A percentile compares a stretch with the other conserved stretches of the same genome.
These are phyloP conservation scores for Wiebesia pumilae DNA, from an alignment of 1,140 invertebrate species.

Conservation along the genomic window DNA sequence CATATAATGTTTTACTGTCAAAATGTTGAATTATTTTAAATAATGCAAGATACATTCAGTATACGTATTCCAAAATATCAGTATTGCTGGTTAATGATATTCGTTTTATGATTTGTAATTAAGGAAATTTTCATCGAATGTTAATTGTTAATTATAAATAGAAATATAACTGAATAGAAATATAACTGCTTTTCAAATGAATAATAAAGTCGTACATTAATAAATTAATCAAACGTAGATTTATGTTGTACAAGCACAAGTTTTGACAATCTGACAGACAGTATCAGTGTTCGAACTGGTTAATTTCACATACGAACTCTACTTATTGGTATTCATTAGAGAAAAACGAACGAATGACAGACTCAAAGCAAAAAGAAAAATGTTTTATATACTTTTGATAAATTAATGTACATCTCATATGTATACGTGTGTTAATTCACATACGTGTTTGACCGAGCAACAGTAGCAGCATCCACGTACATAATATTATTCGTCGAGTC, in stretches of 20 bases:
- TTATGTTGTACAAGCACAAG: neutral
- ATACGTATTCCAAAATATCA: too few relatives aligned
- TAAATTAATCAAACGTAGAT: neutral
- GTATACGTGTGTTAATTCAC: constrained; percentile 24
- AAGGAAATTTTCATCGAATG: too few relatives aligned
- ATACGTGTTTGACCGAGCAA: neutral
- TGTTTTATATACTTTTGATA: constrained; percentile 6
- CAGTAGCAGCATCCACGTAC: neutral
- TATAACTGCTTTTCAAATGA: too few relatives aligned
- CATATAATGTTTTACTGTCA: too few relatives aligned
- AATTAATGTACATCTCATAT: neutral
- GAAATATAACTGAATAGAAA: too few relatives aligned
- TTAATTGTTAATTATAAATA: too few relatives aligned
- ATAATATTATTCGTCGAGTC: constrained; percentile 6
- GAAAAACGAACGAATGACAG: neutral
- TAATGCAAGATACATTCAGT: too few relatives aligned
- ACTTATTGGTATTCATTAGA: neutral
- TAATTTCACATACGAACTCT: neutral
- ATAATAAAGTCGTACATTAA: too few relatives aligned
- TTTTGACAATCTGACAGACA: neutral
- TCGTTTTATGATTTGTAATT: too few relatives aligned
- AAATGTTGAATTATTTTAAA: too few relatives aligned
- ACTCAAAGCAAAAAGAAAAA: neutral
- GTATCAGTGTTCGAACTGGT: neutral
- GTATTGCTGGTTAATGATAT: too few relatives aligned